Conservation (phyloP, 2,113 vertebrate genomes). For the Urocynchramus pylzowi region DNA sequence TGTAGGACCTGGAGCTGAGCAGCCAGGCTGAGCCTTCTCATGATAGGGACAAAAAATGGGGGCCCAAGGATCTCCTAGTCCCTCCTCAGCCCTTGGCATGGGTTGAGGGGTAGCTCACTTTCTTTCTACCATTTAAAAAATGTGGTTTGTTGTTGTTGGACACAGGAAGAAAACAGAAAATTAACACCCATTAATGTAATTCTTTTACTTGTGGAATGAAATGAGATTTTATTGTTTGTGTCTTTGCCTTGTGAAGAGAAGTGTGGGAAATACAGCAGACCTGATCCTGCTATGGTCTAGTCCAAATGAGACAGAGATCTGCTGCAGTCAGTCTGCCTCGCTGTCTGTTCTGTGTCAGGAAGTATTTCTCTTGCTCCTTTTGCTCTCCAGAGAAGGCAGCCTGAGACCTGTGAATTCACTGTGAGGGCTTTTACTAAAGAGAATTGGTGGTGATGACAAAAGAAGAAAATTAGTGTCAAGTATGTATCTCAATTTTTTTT, state of each 20-base stretch:
- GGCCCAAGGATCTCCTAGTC: rapidly evolving
- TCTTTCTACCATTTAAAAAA: background rate
- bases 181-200: background rate
- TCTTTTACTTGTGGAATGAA: background rate
- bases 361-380: background rate
- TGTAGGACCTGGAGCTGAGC: background rate
- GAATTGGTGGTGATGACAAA: background rate
- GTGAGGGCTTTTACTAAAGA: background rate
- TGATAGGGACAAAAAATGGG: rapidly evolving
- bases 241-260: background rate
- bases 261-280: background rate
- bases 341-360: background rate
- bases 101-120: background rate
- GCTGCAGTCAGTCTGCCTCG: background rate
- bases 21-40: rapidly evolving
- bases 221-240: background rate
- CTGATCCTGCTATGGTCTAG: rapidly evolving
- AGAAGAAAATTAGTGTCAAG: background rate
- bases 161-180: background rate
- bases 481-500: background rate
- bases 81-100: too few relatives aligned
- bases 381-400: background rate
- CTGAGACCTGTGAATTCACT: background rate
- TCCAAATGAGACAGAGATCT: too few relatives aligned
- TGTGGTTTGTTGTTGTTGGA: background rate